Evolutionary conservation across 30 jellyfish, hydroid and myxozoan species (phyloP), one percentile per base, ranked within the genome.

Genomic region (Hydractinia echinata): DNA sequence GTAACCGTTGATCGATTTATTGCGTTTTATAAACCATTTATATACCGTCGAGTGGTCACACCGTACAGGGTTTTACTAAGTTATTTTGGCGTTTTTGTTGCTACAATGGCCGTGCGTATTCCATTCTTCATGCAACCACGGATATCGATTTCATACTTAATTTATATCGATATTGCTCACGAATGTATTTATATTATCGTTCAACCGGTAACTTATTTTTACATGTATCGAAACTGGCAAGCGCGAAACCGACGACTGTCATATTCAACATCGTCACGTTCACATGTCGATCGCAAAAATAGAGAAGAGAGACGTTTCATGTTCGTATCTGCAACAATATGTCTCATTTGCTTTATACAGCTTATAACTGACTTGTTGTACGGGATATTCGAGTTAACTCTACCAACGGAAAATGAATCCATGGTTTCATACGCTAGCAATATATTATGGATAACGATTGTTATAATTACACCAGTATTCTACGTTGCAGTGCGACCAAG

Each of bases 1-100:
- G 51, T 71, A 58, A 51, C 81, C 68, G 51, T 50, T 9, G 81
- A 71, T 19, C 55, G 81, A 14, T 19, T 71, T 8, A 71, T 71
- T 71, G 81, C 81, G 51, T 52, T 71, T 50, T 71, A 20, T 19
- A 71, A 71, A 71, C 81, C 81, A 19, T 71, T 71, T 50, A 19
- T 20, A n/a, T 71, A 71, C n/a, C 9, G n/a, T 9, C 55, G 60
- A 14, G 18, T 71, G 68, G 81, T 71, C 68, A 71, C 81, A 71
- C 81, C 4, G 39, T 19, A 30, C 60, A 30, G 51, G n/a, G 51
- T 71, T n/a, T n/a, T n/a, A 15, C 21, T 8, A n/a, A 19, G 60
- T 52, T 71, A 7, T 71, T 71, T 30, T 48, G 39, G 21, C 51
- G 51, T 50, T 48, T 8, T 71, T 48, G n/a, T 52, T 15, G 60